These are phyloP conservation scores for silkworm (Bombyx mori) DNA, from an alignment of 1,140 invertebrate species.

Conservation along the genomic window DNA sequence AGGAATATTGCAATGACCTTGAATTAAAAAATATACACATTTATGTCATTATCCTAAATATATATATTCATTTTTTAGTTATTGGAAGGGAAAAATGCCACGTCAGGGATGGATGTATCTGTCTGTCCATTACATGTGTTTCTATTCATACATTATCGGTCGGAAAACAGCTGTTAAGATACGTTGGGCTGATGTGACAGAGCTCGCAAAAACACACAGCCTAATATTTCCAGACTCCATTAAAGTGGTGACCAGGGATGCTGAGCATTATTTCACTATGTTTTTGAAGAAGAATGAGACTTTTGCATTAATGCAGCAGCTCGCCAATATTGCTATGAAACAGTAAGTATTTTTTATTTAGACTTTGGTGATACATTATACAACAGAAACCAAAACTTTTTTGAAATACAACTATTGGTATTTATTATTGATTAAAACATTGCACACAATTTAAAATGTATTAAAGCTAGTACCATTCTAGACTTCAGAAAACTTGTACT, in stretches of 20 bases:
- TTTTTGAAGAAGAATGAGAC: slow-evolving; percentile 92
- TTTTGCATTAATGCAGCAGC: slow-evolving; percentile 92
- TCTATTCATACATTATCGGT: slow-evolving; percentile 95
- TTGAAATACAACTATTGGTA: no score
- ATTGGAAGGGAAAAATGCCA: slow-evolving; percentile 93
- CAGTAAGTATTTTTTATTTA: slow-evolving; percentile 66
- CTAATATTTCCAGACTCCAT: slow-evolving; percentile 90
- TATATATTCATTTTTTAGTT: slow-evolving; percentile 63
- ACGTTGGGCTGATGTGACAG: slow-evolving; percentile 85
- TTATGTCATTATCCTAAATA: background rate
- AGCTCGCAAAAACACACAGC: slow-evolving; percentile 82
- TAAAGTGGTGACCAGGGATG: slow-evolving; percentile 85
- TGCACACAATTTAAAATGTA: no score
- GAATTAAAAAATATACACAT: background rate
- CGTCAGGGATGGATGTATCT: slow-evolving; percentile 97
- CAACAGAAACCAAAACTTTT: no score
- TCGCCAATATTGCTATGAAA: slow-evolving; percentile 97
- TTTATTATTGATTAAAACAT: no score
- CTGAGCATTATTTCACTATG: slow-evolving; percentile 90
- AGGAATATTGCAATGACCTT: slow-evolving; percentile 16
- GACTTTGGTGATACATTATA: no score
- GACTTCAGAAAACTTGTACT: no score
- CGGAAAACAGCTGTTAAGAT: slow-evolving; percentile 91
- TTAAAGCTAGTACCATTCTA: no score
- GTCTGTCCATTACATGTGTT: slow-evolving; percentile 95